Base-by-base conservation (phyloP, 2,888 invertebrate genomes). In the Chrysopilus asiliformis region DNA sequence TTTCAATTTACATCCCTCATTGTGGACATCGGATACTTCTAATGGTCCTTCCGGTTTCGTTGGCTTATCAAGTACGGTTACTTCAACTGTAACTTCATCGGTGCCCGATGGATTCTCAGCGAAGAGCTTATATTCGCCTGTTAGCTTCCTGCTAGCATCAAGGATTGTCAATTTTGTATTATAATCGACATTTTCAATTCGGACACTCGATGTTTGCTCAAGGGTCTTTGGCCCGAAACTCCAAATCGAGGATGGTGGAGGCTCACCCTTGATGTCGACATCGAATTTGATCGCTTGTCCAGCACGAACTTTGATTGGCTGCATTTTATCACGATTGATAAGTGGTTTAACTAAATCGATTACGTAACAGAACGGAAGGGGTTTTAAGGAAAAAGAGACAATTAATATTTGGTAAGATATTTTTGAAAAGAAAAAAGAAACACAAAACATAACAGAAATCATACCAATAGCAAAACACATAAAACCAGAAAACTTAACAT, bases 261-360 rank as follows among this genome's bases (percentile, higher is more conserved):
- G 98, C 68, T 98, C 97, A 56, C 97, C 98, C 57, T 84, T 81
- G 47, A 93, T 84, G 60, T 93, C 89, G 3, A 97, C 90, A 56
- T 93, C 91, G 51, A 95, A 72, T 52, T 84, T 89, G 50, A 95
- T 81, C 8, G 79, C 68, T 53, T 89, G 82, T 1, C 95, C 93
- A 15, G 90, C 89, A 49, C 93, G 80, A 4, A 95, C 80, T 53
- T 84, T 83, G 1, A 91, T 70, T 2, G 82, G 79, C 43, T 84
- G 79, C 60, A 95, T 71, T 66, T 93, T 91, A 47, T 91, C 90
- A 42, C 94, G 80, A 62, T 95, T 93, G 58, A 98, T 97, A 49
- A 74, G 72, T 31, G 98, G 98, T 64, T 93, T 90, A 58, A 94
- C 90, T 90, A 67, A 32, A 65, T 45, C 13, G 16, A 22, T n/a